phyloP scores from a whole-genome alignment of 2,113 vertebrate species.

The Garra rufa region DNA sequence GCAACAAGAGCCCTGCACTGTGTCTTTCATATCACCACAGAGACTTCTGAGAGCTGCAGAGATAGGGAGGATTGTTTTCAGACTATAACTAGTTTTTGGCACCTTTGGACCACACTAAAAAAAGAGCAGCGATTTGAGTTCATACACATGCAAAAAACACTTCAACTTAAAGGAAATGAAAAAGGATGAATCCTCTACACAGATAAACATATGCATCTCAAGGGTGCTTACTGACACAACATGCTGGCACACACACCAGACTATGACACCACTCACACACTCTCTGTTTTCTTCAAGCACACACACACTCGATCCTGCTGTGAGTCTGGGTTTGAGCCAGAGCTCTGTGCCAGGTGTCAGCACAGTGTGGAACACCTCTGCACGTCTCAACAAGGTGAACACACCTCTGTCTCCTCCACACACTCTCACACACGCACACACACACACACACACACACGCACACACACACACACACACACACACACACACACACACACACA shows the following conservation, averaged over 20 bases:
- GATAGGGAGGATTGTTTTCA: constrained; percentile 2
- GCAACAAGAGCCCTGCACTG: constrained; percentile 53
- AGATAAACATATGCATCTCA: constrained; percentile 24
- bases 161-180: constrained; percentile 43
- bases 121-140: background rate
- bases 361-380: constrained; percentile 47
- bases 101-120: background rate
- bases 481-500: constrained; percentile 8
- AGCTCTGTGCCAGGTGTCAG: constrained; percentile 43
- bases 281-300: constrained; percentile 22
- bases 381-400: constrained; percentile 50
- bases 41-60: background rate
- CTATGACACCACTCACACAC: constrained; percentile 37
- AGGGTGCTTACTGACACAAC: constrained; percentile 39
- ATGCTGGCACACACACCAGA: constrained; percentile 40
- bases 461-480: constrained; percentile 13
- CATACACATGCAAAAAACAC: constrained; percentile 14
- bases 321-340: constrained; percentile 45
- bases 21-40: background rate
- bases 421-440: constrained; percentile 22
- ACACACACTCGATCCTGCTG: constrained; percentile 25
- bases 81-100: constrained; percentile 12
- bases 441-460: constrained; percentile 45
- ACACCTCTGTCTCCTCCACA: constrained; percentile 41
- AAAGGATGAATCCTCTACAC: constrained; percentile 14